These are phyloP conservation scores for Microcebus lehilahytsara DNA, from an alignment of 2,113 vertebrate genomes.

Conservation along the genomic window DNA sequence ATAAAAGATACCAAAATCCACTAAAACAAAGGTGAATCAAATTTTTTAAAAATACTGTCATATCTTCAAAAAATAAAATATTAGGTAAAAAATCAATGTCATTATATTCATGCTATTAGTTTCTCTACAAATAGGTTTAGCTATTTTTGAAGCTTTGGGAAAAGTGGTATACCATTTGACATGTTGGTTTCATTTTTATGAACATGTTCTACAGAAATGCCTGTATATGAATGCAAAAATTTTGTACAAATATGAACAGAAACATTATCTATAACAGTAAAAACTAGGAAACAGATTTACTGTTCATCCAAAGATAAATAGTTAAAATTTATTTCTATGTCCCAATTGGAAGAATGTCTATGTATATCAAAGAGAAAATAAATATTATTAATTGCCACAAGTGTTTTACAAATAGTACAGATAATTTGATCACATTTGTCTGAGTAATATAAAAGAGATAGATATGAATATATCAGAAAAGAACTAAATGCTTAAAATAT, in stretches of 20 bases:
- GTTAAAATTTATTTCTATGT: background rate
- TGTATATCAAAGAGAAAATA: background rate
- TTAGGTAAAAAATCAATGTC: background rate
- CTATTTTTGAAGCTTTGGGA: background rate
- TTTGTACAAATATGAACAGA: background rate
- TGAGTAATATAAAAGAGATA: background rate
- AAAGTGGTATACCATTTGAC: background rate
- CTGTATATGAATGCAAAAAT: background rate
- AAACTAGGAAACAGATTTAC: background rate
- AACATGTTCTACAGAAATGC: background rate
- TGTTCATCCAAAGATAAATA: background rate
- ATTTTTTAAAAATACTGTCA: background rate
- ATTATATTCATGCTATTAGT: background rate
- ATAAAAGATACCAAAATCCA: background rate
- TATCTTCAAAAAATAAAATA: background rate
- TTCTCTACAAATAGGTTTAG: background rate
- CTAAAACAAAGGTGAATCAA: background rate
- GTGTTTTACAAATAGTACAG: background rate
- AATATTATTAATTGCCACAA: background rate
- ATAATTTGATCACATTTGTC: background rate
- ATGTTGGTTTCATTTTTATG: background rate
- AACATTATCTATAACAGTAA: background rate
- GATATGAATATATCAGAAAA: background rate
- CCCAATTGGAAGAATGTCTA: background rate
- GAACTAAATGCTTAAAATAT: background rate